A percentile compares a stretch with the other conserved stretches of the same genome.
These are phyloP conservation scores for Caenorhabditis sp. DNA, from an alignment of 2,888 invertebrate genomes.

Conservation along the genomic window DNA sequence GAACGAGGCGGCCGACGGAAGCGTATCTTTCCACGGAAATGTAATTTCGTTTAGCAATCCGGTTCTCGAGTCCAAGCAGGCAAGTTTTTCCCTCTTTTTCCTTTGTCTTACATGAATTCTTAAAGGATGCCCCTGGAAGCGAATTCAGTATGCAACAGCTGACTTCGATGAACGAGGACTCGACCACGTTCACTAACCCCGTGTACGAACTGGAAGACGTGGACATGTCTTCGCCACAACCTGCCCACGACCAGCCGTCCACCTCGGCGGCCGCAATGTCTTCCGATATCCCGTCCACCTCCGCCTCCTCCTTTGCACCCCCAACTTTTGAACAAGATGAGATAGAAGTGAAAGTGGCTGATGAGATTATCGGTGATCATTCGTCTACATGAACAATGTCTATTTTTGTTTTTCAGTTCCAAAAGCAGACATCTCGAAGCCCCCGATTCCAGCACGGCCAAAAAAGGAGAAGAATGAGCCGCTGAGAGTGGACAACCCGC, in stretches of 20 bases:
- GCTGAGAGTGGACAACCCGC: constrained; percentile 60
- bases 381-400: not conserved
- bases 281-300: constrained; percentile 24
- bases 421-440: constrained; percentile 50
- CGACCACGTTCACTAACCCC: constrained; percentile 94
- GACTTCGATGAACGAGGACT: constrained; percentile 61
- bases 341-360: constrained; percentile 37
- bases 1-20: constrained; percentile 74
- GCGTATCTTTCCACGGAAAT: constrained; percentile 79
- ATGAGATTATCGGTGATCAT: constrained; percentile 37
- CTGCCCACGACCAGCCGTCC: constrained; percentile 42
- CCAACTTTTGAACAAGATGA: constrained; percentile 42
- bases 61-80: constrained; percentile 72
- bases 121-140: constrained; percentile 65
- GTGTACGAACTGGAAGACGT: constrained; percentile 87
- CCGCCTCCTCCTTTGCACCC: constrained; percentile 30
- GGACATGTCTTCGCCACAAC: constrained; percentile 48
- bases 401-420: constrained; percentile 18
- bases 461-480: constrained; percentile 52
- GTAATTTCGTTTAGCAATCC: constrained; percentile 79
- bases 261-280: constrained; percentile 28
- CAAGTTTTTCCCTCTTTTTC: too few relatives aligned
- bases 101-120: too few relatives aligned
- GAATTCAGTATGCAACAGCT: constrained; percentile 78
- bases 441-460: constrained; percentile 62